Base-by-base conservation (phyloP, 2,888 invertebrate genomes). In the Anthophora plumipes region DNA sequence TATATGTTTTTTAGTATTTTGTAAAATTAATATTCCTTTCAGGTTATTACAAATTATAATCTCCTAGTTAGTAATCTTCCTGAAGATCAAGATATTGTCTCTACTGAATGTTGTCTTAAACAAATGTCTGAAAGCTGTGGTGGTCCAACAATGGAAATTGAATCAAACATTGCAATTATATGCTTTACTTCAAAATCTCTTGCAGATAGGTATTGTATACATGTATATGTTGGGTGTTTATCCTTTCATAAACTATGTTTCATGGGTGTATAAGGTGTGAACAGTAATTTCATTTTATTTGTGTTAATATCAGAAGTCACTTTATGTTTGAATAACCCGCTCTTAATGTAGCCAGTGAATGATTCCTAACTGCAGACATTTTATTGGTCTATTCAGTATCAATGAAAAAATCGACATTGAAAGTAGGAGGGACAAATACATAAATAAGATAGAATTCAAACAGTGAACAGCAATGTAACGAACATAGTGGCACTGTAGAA, bases 41-140 rank as follows among this genome's bases (percentile, higher is more conserved):
- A 91, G 90, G 87, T 90, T 84, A 86, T 88, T 75, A 92, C 93
- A 85, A 92, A 92, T 69, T 93, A 95, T 90, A 96, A 96, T 92
- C 94, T 97, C 90, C 94, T 96, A 89, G 95, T 97, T 54, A 94
- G 94, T 73, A 97, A 97, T 92, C 94, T 97, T 88, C 97, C 97
- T 0, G 92, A 94, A 75, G 95, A 95, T 82, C 94, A 95, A 85
- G 95, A 95, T 80, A 87, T 90, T 78, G 80, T 85, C 77, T 89
- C 89, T 71, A 91, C 93, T 82, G 93, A 91, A 79, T 94, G 94
- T 77, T 94, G 97, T 52, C 94, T 98, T 72, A 95, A 95, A 77
- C 95, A 96, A 88, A 92, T 98, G 72, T 96, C 96, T 0, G 96
- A 96, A 89, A 98, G 97, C 93, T 97, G 97, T 91, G 97, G 98